These are phyloP conservation scores for Rhingia rostrata DNA, from an alignment of 2,888 invertebrate genomes.

Conservation along the genomic window DNA sequence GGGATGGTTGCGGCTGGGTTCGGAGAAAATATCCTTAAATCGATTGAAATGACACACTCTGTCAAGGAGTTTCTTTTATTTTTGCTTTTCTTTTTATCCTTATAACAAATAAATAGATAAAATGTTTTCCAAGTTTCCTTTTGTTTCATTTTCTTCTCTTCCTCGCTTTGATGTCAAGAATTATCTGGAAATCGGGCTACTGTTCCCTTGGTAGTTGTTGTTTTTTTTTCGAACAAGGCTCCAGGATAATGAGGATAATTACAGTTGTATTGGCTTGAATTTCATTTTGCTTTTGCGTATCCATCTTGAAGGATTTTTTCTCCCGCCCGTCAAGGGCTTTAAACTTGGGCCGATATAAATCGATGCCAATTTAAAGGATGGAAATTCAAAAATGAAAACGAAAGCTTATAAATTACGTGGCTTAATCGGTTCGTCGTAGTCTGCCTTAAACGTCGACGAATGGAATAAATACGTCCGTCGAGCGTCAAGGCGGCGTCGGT, in stretches of 20 bases:
- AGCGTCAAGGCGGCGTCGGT: neutral
- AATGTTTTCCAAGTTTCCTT: slow-evolving; percentile 4
- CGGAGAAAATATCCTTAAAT: slow-evolving; percentile 8
- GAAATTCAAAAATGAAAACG: slow-evolving; percentile 41
- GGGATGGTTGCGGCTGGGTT: neutral
- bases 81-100: neutral
- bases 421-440: slow-evolving; percentile 19
- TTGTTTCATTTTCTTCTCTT: neutral
- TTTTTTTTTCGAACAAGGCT: slow-evolving; percentile 35
- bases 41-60: slow-evolving; percentile 8
- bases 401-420: slow-evolving; percentile 30
- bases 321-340: neutral
- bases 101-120: slow-evolving; percentile 26
- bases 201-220: slow-evolving; percentile 41
- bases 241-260: slow-evolving; percentile 66
- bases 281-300: slow-evolving; percentile 44
- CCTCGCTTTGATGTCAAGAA: neutral
- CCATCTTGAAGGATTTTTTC: slow-evolving; percentile 12
- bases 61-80: neutral
- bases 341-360: slow-evolving; percentile 29
- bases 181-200: neutral
- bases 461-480: slow-evolving; percentile 6
- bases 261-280: slow-evolving; percentile 57
- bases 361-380: slow-evolving; percentile 61
- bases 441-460: neutral